A percentile compares a stretch with the other conserved stretches of the same genome.
These are phyloP conservation scores for Dysmachus trigonus DNA, from an alignment of 2,888 invertebrate genomes.

Conservation along the genomic window DNA sequence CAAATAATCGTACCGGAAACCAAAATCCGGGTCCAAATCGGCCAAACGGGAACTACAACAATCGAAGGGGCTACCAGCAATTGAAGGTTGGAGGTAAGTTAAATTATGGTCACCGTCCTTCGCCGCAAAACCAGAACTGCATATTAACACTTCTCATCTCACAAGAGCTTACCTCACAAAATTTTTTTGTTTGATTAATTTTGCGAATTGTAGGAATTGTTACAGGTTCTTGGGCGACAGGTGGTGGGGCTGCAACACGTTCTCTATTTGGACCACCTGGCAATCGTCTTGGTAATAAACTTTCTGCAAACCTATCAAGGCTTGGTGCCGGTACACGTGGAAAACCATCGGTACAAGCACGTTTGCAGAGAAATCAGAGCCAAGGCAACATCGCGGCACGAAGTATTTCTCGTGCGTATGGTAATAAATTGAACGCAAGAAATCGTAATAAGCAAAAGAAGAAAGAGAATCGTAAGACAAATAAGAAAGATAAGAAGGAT, in stretches of 20 bases:
- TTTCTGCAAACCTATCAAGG: slow-evolving; percentile 48
- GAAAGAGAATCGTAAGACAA: slow-evolving; percentile 46
- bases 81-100: slow-evolving; percentile 56
- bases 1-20: slow-evolving; percentile 40
- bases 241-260: slow-evolving; percentile 49
- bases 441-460: slow-evolving; percentile 52
- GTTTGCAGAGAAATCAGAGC: slow-evolving; percentile 51
- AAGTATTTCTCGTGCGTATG: slow-evolving; percentile 49
- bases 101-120: slow-evolving; percentile 28
- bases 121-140: neutral
- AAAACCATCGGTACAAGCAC: slow-evolving; percentile 49
- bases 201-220: slow-evolving; percentile 56
- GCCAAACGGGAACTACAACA: slow-evolving; percentile 36
- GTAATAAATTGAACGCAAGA: slow-evolving; percentile 49
- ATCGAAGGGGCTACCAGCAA: slow-evolving; percentile 54
- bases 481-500: slow-evolving; percentile 41
- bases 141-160: neutral
- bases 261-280: slow-evolving; percentile 52
- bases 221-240: slow-evolving; percentile 56
- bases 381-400: slow-evolving; percentile 46
- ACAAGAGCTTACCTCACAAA: slow-evolving; percentile 42
- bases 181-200: slow-evolving; percentile 51
- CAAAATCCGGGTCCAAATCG: slow-evolving; percentile 26
- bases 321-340: slow-evolving; percentile 40
- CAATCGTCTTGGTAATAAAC: slow-evolving; percentile 52